These are phyloP conservation scores for Monochamus alternatus DNA, from an alignment of 2,888 invertebrate genomes.

Conservation along the genomic window DNA sequence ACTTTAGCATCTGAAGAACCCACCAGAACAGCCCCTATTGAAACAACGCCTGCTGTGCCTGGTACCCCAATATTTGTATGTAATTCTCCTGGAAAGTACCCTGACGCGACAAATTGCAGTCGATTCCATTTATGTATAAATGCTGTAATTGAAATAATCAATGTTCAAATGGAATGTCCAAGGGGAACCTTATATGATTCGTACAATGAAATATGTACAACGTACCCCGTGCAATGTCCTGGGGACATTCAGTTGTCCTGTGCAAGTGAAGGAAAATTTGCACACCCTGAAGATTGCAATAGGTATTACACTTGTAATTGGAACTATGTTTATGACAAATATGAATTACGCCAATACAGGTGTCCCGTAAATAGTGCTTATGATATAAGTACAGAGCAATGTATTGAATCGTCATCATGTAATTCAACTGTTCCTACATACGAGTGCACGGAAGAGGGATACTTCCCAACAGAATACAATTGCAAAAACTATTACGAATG, in stretches of 20 bases:
- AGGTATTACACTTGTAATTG: slow-evolving; percentile 74
- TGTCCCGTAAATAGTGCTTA: slow-evolving; percentile 71
- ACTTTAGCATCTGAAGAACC: background rate
- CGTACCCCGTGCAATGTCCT: slow-evolving; percentile 62
- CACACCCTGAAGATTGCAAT: slow-evolving; percentile 72
- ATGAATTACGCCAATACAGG: slow-evolving; percentile 71
- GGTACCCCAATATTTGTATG: slow-evolving; percentile 54
- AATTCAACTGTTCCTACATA: slow-evolving; percentile 52
- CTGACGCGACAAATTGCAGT: slow-evolving; percentile 60
- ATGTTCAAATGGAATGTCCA: slow-evolving; percentile 59
- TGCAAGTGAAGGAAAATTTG: slow-evolving; percentile 69
- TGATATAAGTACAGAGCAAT: slow-evolving; percentile 65
- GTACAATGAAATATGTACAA: slow-evolving; percentile 57
- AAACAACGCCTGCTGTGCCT: slow-evolving; percentile 68
- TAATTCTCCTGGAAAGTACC: slow-evolving; percentile 57
- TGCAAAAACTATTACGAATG: slow-evolving; percentile 72
- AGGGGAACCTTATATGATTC: slow-evolving; percentile 58
- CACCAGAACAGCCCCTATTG: background rate
- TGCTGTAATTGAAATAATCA: slow-evolving; percentile 51
- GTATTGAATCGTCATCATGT: slow-evolving; percentile 72
- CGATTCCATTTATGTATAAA: slow-evolving; percentile 62
- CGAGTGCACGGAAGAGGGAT: slow-evolving; percentile 68
- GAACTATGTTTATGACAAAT: slow-evolving; percentile 70
- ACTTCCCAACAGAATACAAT: slow-evolving; percentile 68
- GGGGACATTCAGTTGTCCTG: slow-evolving; percentile 59